A percentile compares a stretch with the other conserved stretches of the same genome.
phyloP scores from a whole-genome alignment of 2,113 vertebrate species.

The Chaetops frenatus region DNA sequence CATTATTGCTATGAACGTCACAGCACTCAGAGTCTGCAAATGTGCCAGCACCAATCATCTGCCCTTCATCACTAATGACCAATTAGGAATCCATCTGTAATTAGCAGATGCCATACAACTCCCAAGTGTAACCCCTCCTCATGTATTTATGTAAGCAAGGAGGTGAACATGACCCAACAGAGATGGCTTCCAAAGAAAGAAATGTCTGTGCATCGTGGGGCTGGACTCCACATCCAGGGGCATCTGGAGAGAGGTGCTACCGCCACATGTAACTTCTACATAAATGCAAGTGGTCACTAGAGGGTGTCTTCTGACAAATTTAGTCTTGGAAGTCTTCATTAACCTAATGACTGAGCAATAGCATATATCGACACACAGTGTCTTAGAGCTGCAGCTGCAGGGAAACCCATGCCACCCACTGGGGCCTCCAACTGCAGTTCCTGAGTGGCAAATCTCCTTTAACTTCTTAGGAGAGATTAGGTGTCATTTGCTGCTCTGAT shows the following conservation, averaged over 20 bases:
- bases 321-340: neutral
- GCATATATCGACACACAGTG: neutral
- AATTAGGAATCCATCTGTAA: neutral
- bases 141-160: neutral
- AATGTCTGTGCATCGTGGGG: rapidly evolving
- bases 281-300: slow-evolving; percentile 23
- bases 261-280: rapidly evolving
- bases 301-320: slow-evolving; percentile 31
- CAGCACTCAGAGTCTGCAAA: neutral
- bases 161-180: neutral
- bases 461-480: neutral
- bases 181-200: neutral
- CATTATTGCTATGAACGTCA: neutral
- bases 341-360: neutral
- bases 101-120: neutral
- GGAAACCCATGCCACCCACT: neutral
- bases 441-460: neutral
- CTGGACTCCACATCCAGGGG: neutral
- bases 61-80: neutral
- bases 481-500: neutral
- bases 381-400: neutral
- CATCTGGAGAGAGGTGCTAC: neutral
- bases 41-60: neutral
- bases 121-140: neutral
- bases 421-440: neutral